Evolutionary conservation across 1,140 invertebrate genomes (phyloP), one percentile per base, ranked within the genome.

Genomic region (Penaeus chinensis): DNA sequence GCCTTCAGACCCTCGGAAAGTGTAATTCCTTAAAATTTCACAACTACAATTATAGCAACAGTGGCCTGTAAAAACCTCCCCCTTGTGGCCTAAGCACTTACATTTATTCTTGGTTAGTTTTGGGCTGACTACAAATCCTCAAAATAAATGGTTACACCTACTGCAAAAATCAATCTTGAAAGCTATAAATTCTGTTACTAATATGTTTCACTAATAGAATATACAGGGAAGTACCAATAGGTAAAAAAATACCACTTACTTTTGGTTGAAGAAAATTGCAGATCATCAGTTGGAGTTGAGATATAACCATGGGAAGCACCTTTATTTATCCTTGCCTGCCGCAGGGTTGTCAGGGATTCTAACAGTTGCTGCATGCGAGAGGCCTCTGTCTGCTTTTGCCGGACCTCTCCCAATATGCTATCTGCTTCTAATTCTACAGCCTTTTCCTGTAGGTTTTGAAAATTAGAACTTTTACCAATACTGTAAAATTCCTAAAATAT

Each of bases 351-450:
- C 24, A 96, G 91, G 19, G 94, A 93, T 60, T 94, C 93, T 24
- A 96, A 91, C 37, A 96, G 91, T 0, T 92, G 92, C 3, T 95
- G 91, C 90, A 94, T 94, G 90, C 95, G 95, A 82, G 93, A 94
- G 0, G 94, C 94, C 91, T 96, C 95, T 62, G 91, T 93, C 91
- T 95, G 94, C 91, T 96, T 96, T 76, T 93, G 93, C 42, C 93
- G 92, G 0, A 96, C 95, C 90, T 96, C 95, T 69, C 93, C 93
- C 2, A 96, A 91, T 20, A 96, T 93, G 87, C 93, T 92, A 91
- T 96, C 96, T 0, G 95, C 95, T 91, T 96, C 93, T 90, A 93
- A 93, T 90, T 95, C 94, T 76, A 95, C 92, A 90, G 94, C 93
- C 91, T 95, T 94, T 91, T 95, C 94, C 93, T 95, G 91, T n/a